Percentiles rank a stretch among this genome's conserved stretches.
Evolutionary conservation across 2,797 vertebrate species (phyloP).

Genomic region (Geotrypetes seraphini): DNA sequence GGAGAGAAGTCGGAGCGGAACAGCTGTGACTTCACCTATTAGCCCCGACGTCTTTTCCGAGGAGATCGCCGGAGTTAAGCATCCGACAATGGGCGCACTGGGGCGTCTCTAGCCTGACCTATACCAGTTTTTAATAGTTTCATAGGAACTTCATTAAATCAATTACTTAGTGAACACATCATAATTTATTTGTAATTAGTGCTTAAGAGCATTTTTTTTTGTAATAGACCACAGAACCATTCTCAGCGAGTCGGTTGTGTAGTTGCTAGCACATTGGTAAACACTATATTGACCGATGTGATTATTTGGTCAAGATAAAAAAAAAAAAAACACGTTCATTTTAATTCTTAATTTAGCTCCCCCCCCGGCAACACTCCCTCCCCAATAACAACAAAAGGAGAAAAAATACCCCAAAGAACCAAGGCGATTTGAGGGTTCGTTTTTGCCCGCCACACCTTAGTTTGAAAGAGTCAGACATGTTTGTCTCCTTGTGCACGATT

Average conservation of each 20-base stretch:
- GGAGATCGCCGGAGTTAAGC: constrained; percentile 75
- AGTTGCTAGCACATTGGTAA: constrained; percentile 51
- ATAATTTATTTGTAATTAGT: constrained; percentile 71
- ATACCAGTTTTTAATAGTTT: constrained; percentile 76
- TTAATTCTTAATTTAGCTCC: constrained; percentile 48
- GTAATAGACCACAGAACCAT: constrained; percentile 18
- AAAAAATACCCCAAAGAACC: constrained; percentile 41
- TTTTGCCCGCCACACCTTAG: rapidly evolving
- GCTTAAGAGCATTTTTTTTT: constrained; percentile 42
- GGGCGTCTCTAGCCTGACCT: constrained; percentile 72
- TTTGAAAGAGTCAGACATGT: background rate
- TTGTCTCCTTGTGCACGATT: background rate
- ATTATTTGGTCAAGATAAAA: constrained; percentile 51
- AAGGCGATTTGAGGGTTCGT: constrained; percentile 6
- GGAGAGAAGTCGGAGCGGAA: constrained; percentile 45
- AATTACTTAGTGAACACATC: constrained; percentile 80
- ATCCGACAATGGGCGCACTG: constrained; percentile 72
- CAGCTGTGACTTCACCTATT: constrained; percentile 81
- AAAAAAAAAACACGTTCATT: too few species aligned
- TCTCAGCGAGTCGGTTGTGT: constrained; percentile 51
- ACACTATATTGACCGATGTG: constrained; percentile 52
- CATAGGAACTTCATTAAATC: constrained; percentile 89
- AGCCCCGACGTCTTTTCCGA: constrained; percentile 80
- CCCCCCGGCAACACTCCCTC: too few species aligned
- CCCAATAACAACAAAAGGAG: too few species aligned